A percentile compares a stretch with the other conserved stretches of the same genome.
phyloP scores from a whole-genome alignment of 2,113 vertebrate genomes.

The Colius striatus region DNA sequence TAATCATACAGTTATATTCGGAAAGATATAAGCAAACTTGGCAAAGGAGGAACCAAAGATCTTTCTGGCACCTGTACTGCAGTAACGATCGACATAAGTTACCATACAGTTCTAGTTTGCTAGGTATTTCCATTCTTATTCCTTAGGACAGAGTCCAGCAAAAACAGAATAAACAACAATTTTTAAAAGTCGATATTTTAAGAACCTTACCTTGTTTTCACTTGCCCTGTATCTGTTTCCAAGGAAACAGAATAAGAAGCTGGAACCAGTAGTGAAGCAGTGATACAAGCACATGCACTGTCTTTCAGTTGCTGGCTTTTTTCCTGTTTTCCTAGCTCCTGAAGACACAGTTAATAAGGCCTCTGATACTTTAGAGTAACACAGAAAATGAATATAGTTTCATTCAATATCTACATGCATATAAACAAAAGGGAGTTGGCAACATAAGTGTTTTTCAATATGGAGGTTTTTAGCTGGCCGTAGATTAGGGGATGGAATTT shows the following conservation, averaged over 20 bases:
- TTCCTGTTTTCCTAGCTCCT: not conserved
- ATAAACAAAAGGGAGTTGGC: not conserved
- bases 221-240: conserved; percentile 48
- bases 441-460: not conserved
- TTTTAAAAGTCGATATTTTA: conserved; percentile 53
- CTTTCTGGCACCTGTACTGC: not conserved
- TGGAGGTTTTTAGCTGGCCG: not conserved
- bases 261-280: not conserved
- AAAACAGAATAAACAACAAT: not conserved
- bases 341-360: conserved; percentile 4
- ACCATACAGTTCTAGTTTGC: not conserved
- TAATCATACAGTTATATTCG: not conserved
- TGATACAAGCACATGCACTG: not conserved
- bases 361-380: not conserved
- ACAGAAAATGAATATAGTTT: not conserved
- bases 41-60: not conserved
- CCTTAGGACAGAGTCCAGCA: not conserved
- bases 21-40: not conserved
- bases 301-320: not conserved
- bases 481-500: not conserved
- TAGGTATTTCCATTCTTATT: not conserved
- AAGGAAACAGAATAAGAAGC: conserved; percentile 48
- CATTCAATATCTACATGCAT: not conserved
- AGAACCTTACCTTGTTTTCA: not conserved
- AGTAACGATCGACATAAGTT: fast-evolving